phyloP scores from a whole-genome alignment of 2,797 vertebrate species.

The Diplodus puntazzo region DNA sequence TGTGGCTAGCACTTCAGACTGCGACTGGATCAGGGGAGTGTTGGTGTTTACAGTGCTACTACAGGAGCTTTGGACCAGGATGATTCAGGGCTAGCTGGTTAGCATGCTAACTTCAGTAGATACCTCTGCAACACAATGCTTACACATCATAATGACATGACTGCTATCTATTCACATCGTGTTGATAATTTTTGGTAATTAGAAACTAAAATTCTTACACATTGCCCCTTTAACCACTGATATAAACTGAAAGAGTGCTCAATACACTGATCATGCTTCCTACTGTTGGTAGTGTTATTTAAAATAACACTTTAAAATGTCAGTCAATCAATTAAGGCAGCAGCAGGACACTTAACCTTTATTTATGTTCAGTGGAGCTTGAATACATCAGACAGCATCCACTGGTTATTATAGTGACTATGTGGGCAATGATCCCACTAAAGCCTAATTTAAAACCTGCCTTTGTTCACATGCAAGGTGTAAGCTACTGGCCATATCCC shows the following conservation, averaged over 20 bases:
- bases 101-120: too few relatives aligned
- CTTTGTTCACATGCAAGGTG: constrained; percentile 12
- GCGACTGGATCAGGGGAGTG: too few relatives aligned
- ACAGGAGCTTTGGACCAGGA: too few relatives aligned
- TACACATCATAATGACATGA: too few relatives aligned
- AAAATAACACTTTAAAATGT: too few relatives aligned
- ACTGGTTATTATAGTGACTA: background rate
- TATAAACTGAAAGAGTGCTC: background rate
- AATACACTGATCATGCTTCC: background rate
- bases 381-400: background rate
- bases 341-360: background rate
- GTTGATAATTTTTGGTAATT: too few relatives aligned
- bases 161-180: too few relatives aligned
- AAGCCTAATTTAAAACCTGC: background rate
- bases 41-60: too few relatives aligned
- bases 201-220: too few relatives aligned
- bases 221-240: background rate
- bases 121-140: too few relatives aligned
- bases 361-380: background rate
- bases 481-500: background rate
- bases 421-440: background rate
- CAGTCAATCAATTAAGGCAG: background rate
- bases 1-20: too few relatives aligned
- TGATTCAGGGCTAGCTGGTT: too few relatives aligned
- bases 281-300: background rate